Base-by-base conservation (phyloP, 2,888 invertebrate genomes). In the Catonia carolina region DNA sequence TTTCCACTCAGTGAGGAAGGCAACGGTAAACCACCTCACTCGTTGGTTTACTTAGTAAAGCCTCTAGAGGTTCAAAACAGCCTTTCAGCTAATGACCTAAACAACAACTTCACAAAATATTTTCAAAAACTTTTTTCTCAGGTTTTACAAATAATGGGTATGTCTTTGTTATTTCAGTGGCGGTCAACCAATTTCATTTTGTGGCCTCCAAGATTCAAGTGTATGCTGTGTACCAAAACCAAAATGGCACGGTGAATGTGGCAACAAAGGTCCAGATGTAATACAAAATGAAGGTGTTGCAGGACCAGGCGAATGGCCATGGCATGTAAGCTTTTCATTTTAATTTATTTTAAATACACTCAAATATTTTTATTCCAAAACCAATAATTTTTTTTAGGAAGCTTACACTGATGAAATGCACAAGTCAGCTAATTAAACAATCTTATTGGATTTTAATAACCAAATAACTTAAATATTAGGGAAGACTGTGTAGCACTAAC, bases 231-330 rank as follows among this genome's bases (percentile, higher is more conserved):
- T 54, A 35, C 58, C 58, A n/a, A 37, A 50, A 8, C 58, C 49
- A 8, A 52, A 52, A 14, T 27, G 54, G 8, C 50, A 47, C 17
- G 54, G 54, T 15, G 37, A 47, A 17, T 58, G 58, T 33, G 58
- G 58, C 6, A 41, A 37, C 27, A 58, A 58, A 41, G 58, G 58
- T 15, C 39, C 42, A 2, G 58, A 58, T 50, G 54, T 49, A 22
- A 51, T 35, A 7, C 36, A 49, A 35, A 45, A 20, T 22, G 22
- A 45, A 5, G 54, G 54, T 7, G 45, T 42, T 17, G 58, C 58
- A 10, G 58, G 54, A 5, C 41, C 58, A 6, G 58, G 58, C 15
- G 58, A 58, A 36, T 58, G 58, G 58, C 58, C 58, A 14, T 58
- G 58, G 58, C 58, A 61, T 53, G 55, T 55, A 47, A 53, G 51